Conservation (phyloP, 2,888 invertebrate genomes). For the Odontothrips loti region DNA sequence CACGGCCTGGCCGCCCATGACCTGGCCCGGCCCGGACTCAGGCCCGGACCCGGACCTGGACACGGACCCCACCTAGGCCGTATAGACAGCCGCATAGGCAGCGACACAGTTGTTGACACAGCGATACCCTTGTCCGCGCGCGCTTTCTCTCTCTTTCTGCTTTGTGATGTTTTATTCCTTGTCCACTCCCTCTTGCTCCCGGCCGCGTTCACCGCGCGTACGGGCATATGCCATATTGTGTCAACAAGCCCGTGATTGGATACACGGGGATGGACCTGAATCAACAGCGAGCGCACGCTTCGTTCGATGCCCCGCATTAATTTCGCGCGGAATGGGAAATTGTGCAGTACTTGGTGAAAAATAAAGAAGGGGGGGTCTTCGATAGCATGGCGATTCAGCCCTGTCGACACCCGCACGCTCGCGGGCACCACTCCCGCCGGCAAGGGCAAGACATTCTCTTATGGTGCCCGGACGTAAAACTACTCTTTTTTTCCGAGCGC, state of each 20-base stretch:
- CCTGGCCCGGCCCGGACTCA: conserved; percentile 35
- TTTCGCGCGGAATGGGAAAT: conserved; percentile 6
- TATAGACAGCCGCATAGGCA: no score
- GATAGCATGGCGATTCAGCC: no score
- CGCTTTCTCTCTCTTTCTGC: neutral
- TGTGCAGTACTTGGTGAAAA: neutral
- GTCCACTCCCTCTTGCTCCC: conserved; percentile 17
- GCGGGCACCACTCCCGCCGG: no score
- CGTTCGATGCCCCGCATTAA: neutral
- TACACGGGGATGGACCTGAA: conserved; percentile 40
- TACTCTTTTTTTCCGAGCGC: no score
- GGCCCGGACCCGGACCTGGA: conserved; percentile 35
- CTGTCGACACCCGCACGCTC: no score
- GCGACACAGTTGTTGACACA: neutral
- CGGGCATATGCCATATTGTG: conserved; percentile 6
- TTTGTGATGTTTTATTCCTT: conserved; percentile 37
- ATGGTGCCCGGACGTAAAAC: no score
- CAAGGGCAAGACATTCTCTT: no score
- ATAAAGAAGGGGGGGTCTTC: neutral
- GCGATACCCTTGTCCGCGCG: neutral
- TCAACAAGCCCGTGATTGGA: conserved; percentile 8
- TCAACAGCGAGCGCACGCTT: conserved; percentile 47
- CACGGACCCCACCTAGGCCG: neutral
- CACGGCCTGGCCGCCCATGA: neutral
- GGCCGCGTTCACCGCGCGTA: conserved; percentile 41